Percentiles rank a stretch among this genome's conserved stretches.
phyloP scores from a whole-genome alignment of 64 coral and sea anemone species.

The Porites lutea region DNA sequence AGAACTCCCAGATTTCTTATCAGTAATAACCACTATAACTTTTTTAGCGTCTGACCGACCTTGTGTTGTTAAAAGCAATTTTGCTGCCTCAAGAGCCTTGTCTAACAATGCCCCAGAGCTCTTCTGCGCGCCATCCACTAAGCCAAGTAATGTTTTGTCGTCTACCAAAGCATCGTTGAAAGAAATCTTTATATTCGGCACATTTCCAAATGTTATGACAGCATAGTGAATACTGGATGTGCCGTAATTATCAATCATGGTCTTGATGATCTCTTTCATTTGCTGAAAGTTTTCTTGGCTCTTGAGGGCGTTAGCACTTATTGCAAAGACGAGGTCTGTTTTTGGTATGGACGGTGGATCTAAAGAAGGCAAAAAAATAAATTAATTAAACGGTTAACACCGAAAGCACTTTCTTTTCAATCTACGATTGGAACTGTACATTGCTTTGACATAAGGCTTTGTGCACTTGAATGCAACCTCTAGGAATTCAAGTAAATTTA shows the following conservation, averaged over 20 bases:
- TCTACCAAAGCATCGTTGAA: conserved; percentile 24
- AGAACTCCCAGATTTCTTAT: conserved; percentile 75
- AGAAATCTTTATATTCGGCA: conserved; percentile 34
- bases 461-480: too few relatives aligned
- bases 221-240: conserved; percentile 55
- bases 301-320: conserved; percentile 52
- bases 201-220: conserved; percentile 55
- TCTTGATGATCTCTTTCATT: conserved; percentile 68
- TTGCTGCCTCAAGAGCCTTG: conserved; percentile 65
- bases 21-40: conserved; percentile 66
- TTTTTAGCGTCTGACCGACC: conserved; percentile 61
- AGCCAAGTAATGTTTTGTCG: conserved; percentile 1
- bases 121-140: conserved; percentile 40
- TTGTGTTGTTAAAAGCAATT: conserved; percentile 60
- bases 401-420: too few relatives aligned
- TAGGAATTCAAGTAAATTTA: too few relatives aligned
- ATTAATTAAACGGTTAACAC: too few relatives aligned
- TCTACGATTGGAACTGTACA: too few relatives aligned
- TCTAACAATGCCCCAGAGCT: conserved; percentile 39
- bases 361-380: not conserved
- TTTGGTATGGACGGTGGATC: conserved; percentile 54
- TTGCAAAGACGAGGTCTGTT: conserved; percentile 59
- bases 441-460: too few relatives aligned
- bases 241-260: conserved; percentile 63
- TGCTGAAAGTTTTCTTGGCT: conserved; percentile 49